Percentiles rank a stretch among this genome's conserved stretches.
phyloP scores from a whole-genome alignment of 2,113 vertebrate species.

The Lonchura striata region DNA sequence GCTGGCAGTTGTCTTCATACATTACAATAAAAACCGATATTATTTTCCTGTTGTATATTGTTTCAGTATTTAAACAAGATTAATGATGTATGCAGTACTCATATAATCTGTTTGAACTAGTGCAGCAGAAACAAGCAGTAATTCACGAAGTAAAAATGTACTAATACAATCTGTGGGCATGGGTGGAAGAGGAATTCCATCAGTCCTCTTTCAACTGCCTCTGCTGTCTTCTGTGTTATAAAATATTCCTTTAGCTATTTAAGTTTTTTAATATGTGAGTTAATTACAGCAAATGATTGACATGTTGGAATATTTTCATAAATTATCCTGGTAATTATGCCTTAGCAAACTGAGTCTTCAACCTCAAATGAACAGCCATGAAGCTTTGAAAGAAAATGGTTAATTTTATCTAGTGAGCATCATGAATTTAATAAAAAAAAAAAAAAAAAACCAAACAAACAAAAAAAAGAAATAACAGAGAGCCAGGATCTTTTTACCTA shows the following conservation, averaged over 20 bases:
- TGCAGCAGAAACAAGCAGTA: not conserved
- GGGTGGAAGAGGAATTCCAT: not conserved
- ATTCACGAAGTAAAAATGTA: not conserved
- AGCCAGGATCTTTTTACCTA: not conserved
- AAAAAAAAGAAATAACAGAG: not conserved
- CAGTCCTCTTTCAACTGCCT: not conserved
- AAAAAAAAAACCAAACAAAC: not conserved
- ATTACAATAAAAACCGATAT: not conserved
- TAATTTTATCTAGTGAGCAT: not conserved
- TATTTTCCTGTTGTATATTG: not conserved
- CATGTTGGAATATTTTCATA: slow-evolving; percentile 29
- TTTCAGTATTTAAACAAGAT: slow-evolving; percentile 13
- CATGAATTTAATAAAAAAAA: not conserved
- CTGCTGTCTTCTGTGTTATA: not conserved
- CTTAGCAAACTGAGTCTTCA: not conserved
- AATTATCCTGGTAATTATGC: slow-evolving; percentile 37
- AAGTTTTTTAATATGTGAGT: slow-evolving; percentile 34
- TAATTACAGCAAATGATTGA: slow-evolving; percentile 37
- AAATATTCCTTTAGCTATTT: slow-evolving; percentile 31
- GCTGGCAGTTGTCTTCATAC: not conserved
- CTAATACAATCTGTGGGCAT: not conserved
- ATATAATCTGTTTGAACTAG: not conserved
- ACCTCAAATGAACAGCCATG: not conserved
- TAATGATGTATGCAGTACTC: not conserved
- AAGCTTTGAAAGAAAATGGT: not conserved